Evolutionary conservation across 2,113 vertebrate species (phyloP).

Genomic region (Verasper variegatus): DNA sequence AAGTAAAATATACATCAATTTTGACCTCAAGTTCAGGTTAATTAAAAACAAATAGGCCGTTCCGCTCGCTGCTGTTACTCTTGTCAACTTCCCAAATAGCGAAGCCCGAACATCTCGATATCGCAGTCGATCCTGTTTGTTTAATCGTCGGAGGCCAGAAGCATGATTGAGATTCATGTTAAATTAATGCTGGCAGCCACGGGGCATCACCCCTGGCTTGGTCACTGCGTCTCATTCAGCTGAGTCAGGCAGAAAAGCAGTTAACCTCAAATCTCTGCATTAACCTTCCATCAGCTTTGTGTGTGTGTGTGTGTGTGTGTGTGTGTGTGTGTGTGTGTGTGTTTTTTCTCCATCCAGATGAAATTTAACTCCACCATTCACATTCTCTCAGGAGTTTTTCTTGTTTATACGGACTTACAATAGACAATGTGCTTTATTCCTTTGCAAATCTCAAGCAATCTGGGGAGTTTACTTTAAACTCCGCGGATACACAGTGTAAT

Average conservation of each 20-base stretch:
- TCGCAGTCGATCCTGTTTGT: neutral
- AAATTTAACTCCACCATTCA: constrained; percentile 5
- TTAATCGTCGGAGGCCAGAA: neutral
- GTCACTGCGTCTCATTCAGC: neutral
- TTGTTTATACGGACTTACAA: constrained; percentile 36
- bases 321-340: too few species aligned
- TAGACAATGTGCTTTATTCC: constrained; percentile 44
- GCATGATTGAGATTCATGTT: neutral
- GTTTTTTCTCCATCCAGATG: neutral
- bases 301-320: too few species aligned
- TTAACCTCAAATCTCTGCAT: constrained; percentile 20
- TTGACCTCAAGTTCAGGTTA: neutral
- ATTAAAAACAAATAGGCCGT: neutral
- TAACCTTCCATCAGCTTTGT: constrained; percentile 20
- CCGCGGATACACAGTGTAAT: constrained; percentile 50
- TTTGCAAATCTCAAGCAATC: constrained; percentile 51
- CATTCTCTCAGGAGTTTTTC: constrained; percentile 1
- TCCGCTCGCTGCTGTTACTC: neutral
- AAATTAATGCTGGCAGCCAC: neutral
- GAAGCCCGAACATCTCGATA: neutral
- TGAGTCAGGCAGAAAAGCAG: constrained; percentile 1
- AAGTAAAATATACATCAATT: neutral
- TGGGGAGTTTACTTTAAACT: constrained; percentile 52
- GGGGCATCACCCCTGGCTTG: neutral
- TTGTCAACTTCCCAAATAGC: neutral